These are phyloP conservation scores for Oenanthe melanoleuca DNA, from an alignment of 2,113 vertebrate genomes.

Conservation along the genomic window DNA sequence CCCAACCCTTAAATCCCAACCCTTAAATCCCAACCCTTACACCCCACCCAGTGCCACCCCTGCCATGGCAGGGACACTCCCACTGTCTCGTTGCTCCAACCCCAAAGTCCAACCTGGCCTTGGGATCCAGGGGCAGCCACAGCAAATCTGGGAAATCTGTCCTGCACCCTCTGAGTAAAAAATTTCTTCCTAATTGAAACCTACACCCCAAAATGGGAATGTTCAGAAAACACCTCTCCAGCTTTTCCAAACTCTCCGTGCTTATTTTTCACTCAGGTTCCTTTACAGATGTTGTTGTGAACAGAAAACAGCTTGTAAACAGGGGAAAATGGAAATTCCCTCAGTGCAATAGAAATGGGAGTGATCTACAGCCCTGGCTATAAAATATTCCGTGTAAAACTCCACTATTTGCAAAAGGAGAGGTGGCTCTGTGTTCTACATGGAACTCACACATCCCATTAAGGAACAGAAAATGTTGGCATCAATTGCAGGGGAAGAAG, in stretches of 20 bases:
- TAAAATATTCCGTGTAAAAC: neutral
- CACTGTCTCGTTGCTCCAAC: neutral
- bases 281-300: neutral
- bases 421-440: neutral
- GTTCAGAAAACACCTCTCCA: neutral
- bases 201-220: neutral
- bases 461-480: neutral
- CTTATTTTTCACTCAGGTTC: neutral
- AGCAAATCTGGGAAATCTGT: neutral
- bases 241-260: neutral
- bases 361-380: neutral
- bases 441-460: neutral
- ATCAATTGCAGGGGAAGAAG: neutral
- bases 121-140: neutral
- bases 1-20: too few relatives aligned
- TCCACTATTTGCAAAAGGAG: neutral
- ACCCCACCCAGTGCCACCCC: neutral
- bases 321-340: slow-evolving; percentile 19
- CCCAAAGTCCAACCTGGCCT: neutral
- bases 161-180: neutral
- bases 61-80: neutral
- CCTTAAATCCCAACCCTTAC: rapidly evolving
- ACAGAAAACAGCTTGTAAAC: neutral
- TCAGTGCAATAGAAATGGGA: neutral
- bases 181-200: neutral